These are phyloP conservation scores for Aradophagus sp. DNA, from an alignment of 1,140 invertebrate genomes.

Conservation along the genomic window DNA sequence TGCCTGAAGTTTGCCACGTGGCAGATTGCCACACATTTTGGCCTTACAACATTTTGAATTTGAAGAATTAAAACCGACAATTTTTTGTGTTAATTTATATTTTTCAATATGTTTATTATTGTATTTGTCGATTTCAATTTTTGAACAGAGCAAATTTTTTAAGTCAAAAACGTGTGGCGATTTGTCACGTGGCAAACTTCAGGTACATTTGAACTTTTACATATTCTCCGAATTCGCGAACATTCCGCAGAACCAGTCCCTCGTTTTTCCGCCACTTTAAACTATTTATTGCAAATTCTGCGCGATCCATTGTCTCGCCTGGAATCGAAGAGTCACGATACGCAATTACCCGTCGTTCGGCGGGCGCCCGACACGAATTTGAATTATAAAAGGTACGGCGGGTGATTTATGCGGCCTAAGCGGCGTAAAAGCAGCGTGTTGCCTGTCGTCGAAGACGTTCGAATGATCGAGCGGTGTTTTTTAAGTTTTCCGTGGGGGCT, in stretches of 20 bases:
- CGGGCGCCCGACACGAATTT: slow-evolving; percentile 6
- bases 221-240: neutral
- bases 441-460: slow-evolving; percentile 67
- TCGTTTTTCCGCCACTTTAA: neutral
- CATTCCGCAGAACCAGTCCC: slow-evolving; percentile 9
- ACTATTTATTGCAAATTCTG: slow-evolving; percentile 1
- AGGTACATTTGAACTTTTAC: too few species aligned
- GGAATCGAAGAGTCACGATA: slow-evolving; percentile 5
- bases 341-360: neutral
- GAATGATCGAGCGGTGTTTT: slow-evolving; percentile 75
- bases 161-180: too few species aligned
- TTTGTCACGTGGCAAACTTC: too few species aligned
- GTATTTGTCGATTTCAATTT: too few species aligned
- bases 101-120: too few species aligned
- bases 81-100: too few species aligned
- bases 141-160: too few species aligned
- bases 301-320: neutral
- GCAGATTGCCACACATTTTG: too few species aligned
- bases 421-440: slow-evolving; percentile 63
- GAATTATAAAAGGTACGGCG: slow-evolving; percentile 21
- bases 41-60: too few species aligned
- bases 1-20: too few species aligned
- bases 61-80: too few species aligned
- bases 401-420: slow-evolving; percentile 39
- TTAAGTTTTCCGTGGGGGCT: slow-evolving; percentile 74